Conservation (phyloP, 2,113 vertebrate genomes). For the Gymnogyps californianus region DNA sequence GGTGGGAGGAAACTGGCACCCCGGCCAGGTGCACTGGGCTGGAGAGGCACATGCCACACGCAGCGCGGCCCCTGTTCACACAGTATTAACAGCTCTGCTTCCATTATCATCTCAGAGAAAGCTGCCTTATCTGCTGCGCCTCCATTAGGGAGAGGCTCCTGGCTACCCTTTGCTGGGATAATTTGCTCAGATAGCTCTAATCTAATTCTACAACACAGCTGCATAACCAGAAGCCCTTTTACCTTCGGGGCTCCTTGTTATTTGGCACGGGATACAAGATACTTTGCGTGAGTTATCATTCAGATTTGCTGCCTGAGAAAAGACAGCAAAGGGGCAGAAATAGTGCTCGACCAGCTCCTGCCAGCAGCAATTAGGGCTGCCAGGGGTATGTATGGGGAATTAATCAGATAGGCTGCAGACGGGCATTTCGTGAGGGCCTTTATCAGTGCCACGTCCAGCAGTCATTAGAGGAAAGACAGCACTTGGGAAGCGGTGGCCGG, state of each 20-base stretch:
- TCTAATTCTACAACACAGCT: constrained; percentile 70
- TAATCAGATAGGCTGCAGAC: not conserved
- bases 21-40: not conserved
- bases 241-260: constrained; percentile 60
- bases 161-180: constrained; percentile 58
- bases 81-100: constrained; percentile 47
- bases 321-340: constrained; percentile 35
- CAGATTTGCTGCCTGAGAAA: constrained; percentile 55
- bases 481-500: not conserved
- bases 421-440: not conserved
- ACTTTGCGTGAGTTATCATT: constrained; percentile 43
- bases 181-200: constrained; percentile 71
- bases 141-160: constrained; percentile 70
- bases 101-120: constrained; percentile 18
- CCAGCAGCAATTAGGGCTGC: constrained; percentile 20
- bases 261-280: constrained; percentile 47
- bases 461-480: not conserved
- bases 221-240: constrained; percentile 67
- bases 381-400: not conserved
- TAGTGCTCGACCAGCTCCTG: not conserved
- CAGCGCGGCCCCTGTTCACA: constrained; percentile 18
- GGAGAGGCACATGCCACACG: constrained; percentile 10
- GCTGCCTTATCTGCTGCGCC: constrained; percentile 53
- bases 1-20: not conserved
- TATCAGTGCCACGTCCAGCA: not conserved